These are phyloP conservation scores for Ascaphus truei DNA, from an alignment of 2,113 vertebrate species.

Conservation along the genomic window DNA sequence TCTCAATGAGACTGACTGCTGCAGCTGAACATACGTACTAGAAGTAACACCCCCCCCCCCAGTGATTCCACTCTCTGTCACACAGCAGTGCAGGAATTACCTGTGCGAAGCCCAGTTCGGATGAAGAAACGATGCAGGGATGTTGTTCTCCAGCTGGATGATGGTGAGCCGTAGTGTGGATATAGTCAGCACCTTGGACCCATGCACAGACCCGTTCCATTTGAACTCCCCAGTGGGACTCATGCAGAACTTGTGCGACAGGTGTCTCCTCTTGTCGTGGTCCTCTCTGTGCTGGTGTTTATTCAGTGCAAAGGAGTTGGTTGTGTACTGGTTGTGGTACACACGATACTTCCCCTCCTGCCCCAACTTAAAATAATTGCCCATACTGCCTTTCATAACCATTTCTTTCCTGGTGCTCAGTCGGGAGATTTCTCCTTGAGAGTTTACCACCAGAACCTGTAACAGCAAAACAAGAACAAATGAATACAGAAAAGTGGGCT, in stretches of 20 bases:
- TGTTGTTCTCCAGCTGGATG: constrained; percentile 91
- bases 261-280: constrained; percentile 92
- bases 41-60: no score
- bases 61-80: no score
- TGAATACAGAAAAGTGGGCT: constrained; percentile 12
- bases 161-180: constrained; percentile 93
- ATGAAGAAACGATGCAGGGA: constrained; percentile 92
- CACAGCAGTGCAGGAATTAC: constrained; percentile 66
- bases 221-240: constrained; percentile 92
- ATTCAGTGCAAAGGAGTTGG: constrained; percentile 91
- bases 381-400: constrained; percentile 81
- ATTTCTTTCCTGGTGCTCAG: constrained; percentile 80
- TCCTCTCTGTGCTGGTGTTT: constrained; percentile 98
- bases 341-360: constrained; percentile 97
- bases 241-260: constrained; percentile 95
- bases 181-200: constrained; percentile 87
- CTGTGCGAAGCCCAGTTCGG: constrained; percentile 98
- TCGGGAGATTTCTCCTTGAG: constrained; percentile 85
- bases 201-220: constrained; percentile 95
- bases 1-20: no score
- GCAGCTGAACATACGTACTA: no score
- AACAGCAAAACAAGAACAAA: constrained; percentile 23
- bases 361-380: constrained; percentile 84
- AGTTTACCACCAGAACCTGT: constrained; percentile 84
- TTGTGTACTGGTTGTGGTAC: constrained; percentile 96